Conservation (phyloP, 2,888 invertebrate species). For the Sympetrum striolatum region DNA sequence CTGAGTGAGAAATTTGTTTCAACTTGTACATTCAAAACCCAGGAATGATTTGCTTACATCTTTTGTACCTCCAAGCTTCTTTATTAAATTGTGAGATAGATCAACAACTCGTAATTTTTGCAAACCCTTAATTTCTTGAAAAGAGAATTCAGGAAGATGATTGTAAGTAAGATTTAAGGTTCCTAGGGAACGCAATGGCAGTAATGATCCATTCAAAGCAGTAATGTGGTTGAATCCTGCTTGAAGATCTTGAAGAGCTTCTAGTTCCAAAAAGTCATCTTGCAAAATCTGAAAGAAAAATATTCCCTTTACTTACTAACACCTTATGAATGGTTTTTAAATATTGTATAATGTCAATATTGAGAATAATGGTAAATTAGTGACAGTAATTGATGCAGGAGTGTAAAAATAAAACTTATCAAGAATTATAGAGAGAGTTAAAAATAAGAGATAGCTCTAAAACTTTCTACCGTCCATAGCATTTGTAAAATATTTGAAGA, state of each 20-base stretch:
- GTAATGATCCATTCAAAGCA: slow-evolving; percentile 75
- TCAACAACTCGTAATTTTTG: slow-evolving; percentile 75
- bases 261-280: slow-evolving; percentile 78
- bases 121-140: slow-evolving; percentile 79
- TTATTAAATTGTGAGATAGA: slow-evolving; percentile 78
- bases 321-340: too few relatives aligned
- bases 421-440: too few relatives aligned
- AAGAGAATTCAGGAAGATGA: slow-evolving; percentile 76
- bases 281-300: slow-evolving; percentile 66
- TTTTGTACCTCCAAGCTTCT: slow-evolving; percentile 69
- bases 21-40: background rate
- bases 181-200: slow-evolving; percentile 71
- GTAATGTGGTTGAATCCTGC: slow-evolving; percentile 76
- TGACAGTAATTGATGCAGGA: too few relatives aligned
- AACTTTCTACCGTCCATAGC: too few relatives aligned
- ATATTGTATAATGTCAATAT: too few relatives aligned
- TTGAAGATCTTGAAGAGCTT: slow-evolving; percentile 72
- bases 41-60: slow-evolving; percentile 62
- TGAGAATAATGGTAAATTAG: too few relatives aligned
- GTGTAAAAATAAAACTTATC: too few relatives aligned
- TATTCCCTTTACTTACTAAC: too few relatives aligned
- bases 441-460: too few relatives aligned
- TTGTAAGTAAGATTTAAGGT: slow-evolving; percentile 80
- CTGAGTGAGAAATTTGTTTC: background rate
- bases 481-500: too few relatives aligned